A percentile compares a stretch with the other conserved stretches of the same genome.
Conservation (phyloP, 2,888 invertebrate species). For the Caenorhabditis sulstoni region DNA sequence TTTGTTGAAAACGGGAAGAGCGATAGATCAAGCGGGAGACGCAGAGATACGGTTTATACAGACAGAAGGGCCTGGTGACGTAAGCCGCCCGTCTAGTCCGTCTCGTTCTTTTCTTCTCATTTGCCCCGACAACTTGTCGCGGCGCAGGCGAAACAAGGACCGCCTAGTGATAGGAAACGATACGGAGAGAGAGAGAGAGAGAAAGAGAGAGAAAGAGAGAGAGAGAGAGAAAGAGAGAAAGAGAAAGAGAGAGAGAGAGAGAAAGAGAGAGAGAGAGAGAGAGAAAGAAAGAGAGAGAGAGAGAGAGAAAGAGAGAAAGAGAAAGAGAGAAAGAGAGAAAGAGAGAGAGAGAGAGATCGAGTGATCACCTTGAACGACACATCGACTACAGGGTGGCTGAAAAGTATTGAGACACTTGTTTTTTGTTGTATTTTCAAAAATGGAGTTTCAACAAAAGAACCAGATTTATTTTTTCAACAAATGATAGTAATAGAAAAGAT, state of each 20-base stretch:
- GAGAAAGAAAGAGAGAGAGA: not conserved
- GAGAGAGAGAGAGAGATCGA: not conserved
- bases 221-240: not conserved
- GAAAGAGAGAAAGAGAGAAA: not conserved
- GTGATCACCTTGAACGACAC: slow-evolving; percentile 1
- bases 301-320: not conserved
- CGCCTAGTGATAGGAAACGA: slow-evolving; percentile 8
- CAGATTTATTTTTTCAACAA: no score
- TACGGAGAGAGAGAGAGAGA: not conserved
- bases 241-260: not conserved
- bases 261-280: not conserved
- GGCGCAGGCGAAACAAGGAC: not conserved
- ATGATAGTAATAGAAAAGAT: no score
- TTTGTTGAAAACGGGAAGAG: not conserved
- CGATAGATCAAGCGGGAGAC: slow-evolving; percentile 43
- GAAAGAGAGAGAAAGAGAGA: not conserved
- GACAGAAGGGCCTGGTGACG: slow-evolving; percentile 31
- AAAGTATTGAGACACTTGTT: no score
- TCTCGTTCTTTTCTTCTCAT: slow-evolving; percentile 1
- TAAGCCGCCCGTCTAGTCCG: slow-evolving; percentile 23
- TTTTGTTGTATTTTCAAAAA: no score
- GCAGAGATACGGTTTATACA: slow-evolving; percentile 34
- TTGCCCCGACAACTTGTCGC: slow-evolving; percentile 8
- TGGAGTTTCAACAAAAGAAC: no score
- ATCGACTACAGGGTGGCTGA: no score